Percentiles rank a stretch among this genome's conserved stretches.
These are phyloP conservation scores for Moxostoma hubbsi DNA, from an alignment of 2,797 vertebrate species.

Conservation along the genomic window DNA sequence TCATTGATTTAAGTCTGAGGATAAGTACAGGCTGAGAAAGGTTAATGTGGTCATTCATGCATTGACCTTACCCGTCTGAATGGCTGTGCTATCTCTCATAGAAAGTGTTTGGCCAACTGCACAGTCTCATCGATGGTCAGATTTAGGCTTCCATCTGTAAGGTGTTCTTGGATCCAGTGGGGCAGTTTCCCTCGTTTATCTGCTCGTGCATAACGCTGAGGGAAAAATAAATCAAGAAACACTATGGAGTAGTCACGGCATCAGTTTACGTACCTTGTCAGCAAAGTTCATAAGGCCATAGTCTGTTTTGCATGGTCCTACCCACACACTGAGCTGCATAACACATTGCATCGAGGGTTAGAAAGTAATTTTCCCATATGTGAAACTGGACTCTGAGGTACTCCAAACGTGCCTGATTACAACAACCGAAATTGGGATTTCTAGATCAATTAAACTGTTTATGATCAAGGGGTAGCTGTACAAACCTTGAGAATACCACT, in stretches of 20 bases:
- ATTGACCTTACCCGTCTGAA: slow-evolving; percentile 81
- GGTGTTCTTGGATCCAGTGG: slow-evolving; percentile 95
- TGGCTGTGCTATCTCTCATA: slow-evolving; percentile 93
- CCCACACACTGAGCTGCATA: slow-evolving; percentile 94
- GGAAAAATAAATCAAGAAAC: background rate
- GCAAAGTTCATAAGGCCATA: slow-evolving; percentile 94
- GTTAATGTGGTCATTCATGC: background rate
- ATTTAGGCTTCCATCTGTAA: slow-evolving; percentile 89
- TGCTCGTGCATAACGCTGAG: slow-evolving; percentile 86
- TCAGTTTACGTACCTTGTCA: slow-evolving; percentile 82
- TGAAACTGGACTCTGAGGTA: slow-evolving; percentile 93
- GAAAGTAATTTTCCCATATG: slow-evolving; percentile 91
- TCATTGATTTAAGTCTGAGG: background rate
- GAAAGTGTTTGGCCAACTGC: slow-evolving; percentile 91
- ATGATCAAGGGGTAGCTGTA: too few relatives aligned
- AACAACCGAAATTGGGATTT: background rate
- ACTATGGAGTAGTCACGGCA: background rate
- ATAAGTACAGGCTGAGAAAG: background rate
- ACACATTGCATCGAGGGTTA: slow-evolving; percentile 94
- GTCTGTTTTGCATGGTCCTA: slow-evolving; percentile 90
- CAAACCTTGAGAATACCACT: slow-evolving; percentile 94
- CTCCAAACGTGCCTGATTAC: slow-evolving; percentile 86
- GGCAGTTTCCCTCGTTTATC: slow-evolving; percentile 93
- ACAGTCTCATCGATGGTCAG: slow-evolving; percentile 89
- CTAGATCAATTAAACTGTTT: too few relatives aligned